These are phyloP conservation scores for Drosophila malerkotliana DNA, from an alignment of 1,140 invertebrate species.

Conservation along the genomic window DNA sequence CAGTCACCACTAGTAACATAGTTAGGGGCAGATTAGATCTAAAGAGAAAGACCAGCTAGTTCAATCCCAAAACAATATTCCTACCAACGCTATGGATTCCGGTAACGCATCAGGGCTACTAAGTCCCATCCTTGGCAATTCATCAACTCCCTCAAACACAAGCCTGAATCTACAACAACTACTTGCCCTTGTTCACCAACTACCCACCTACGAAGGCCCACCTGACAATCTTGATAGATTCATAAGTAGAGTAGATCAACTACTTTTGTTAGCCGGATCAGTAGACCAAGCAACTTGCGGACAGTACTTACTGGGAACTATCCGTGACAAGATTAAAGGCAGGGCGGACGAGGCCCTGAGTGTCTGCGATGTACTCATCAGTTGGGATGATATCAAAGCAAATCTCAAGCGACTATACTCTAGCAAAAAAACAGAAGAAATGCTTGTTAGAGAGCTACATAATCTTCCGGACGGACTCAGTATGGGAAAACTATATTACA, in stretches of 20 bases:
- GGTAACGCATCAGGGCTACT: slow-evolving; percentile 31
- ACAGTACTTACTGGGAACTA: slow-evolving; percentile 1
- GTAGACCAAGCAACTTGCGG: background rate
- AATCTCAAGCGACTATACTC: slow-evolving; percentile 13
- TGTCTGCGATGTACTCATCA: slow-evolving; percentile 29
- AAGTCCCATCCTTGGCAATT: slow-evolving; percentile 19
- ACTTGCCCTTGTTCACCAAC: slow-evolving; percentile 12
- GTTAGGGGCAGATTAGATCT: background rate
- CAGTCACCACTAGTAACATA: slow-evolving; percentile 12
- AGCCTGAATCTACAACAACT: slow-evolving; percentile 8
- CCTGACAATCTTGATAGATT: background rate
- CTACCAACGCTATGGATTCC: slow-evolving; percentile 17
- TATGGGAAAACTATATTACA: slow-evolving; percentile 13
- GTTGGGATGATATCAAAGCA: slow-evolving; percentile 24
- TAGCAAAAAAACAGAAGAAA: slow-evolving; percentile 23
- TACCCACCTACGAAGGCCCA: slow-evolving; percentile 7
- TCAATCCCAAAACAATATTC: slow-evolving; percentile 18
- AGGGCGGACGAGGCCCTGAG: slow-evolving; percentile 20
- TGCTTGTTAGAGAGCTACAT: slow-evolving; percentile 26
- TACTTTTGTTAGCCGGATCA: background rate
- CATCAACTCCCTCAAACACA: slow-evolving; percentile 7
- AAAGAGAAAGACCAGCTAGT: slow-evolving; percentile 13
- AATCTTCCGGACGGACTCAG: slow-evolving; percentile 25
- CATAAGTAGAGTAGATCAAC: slow-evolving; percentile 14
- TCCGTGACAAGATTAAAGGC: slow-evolving; percentile 10